Evolutionary conservation across 2,888 invertebrate species (phyloP).

Genomic region (Eugnorisma glareosa): DNA sequence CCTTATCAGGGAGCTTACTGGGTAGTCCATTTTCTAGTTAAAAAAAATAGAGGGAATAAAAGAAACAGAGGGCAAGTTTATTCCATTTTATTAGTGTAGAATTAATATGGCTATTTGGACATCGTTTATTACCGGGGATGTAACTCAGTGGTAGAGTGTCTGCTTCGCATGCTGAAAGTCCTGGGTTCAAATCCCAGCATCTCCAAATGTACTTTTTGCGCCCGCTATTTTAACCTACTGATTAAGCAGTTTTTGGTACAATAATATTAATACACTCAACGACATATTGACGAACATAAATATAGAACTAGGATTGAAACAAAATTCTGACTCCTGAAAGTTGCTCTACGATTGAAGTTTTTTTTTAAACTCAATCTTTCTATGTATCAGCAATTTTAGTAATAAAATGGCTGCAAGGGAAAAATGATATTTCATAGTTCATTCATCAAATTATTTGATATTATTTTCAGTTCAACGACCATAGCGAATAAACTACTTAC

Average conservation of each 20-base stretch:
- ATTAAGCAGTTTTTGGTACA: neutral
- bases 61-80: too few species aligned
- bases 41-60: too few species aligned
- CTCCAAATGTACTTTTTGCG: constrained; percentile 75
- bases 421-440: neutral
- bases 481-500: constrained; percentile 7
- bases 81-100: neutral
- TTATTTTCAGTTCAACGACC: constrained; percentile 33
- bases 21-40: neutral
- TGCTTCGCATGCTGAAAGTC: constrained; percentile 92
- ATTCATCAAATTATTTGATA: neutral
- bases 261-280: neutral
- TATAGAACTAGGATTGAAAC: neutral
- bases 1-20: neutral
- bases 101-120: neutral
- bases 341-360: neutral
- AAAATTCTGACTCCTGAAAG: neutral
- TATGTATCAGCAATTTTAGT: too few species aligned
- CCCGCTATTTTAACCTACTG: neutral
- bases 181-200: constrained; percentile 90
- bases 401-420: too few species aligned
- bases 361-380: neutral
- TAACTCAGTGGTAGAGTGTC: constrained; percentile 91
- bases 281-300: neutral
- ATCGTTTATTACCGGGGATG: constrained; percentile 74